These are phyloP conservation scores for Platyscapa corneri DNA, from an alignment of 1,140 invertebrate species.

Conservation along the genomic window DNA sequence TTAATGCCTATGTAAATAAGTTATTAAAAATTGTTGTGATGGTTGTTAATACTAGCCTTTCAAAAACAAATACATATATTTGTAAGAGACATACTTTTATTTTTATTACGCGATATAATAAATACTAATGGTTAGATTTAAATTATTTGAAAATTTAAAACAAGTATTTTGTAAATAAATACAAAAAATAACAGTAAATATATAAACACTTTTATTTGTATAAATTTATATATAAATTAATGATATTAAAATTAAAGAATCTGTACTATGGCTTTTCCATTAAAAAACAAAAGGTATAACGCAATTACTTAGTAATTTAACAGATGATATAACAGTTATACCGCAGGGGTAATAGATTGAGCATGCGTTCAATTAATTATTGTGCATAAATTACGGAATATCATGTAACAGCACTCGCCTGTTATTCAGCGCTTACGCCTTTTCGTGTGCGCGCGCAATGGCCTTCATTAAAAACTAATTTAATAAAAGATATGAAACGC, in stretches of 20 bases:
- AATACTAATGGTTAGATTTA: background rate
- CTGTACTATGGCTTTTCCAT: background rate
- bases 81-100: background rate
- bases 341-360: conserved; percentile 30
- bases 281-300: background rate
- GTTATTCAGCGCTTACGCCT: background rate
- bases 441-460: background rate
- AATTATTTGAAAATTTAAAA: background rate
- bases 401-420: background rate
- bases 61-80: background rate
- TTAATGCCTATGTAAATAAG: background rate
- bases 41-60: background rate
- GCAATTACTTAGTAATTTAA: conserved; percentile 27
- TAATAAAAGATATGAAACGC: conserved; percentile 46
- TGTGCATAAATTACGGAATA: conserved; percentile 42
- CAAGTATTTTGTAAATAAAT: too few species aligned
- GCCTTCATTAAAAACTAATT: conserved; percentile 50
- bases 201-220: too few species aligned
- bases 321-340: conserved; percentile 9
- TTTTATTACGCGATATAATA: background rate
- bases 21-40: background rate
- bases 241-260: background rate
- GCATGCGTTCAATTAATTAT: conserved; percentile 38
- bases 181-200: too few species aligned
- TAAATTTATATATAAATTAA: too few species aligned